These are phyloP conservation scores for Metopolophium dirhodum DNA, from an alignment of 1,140 invertebrate species.

Conservation along the genomic window DNA sequence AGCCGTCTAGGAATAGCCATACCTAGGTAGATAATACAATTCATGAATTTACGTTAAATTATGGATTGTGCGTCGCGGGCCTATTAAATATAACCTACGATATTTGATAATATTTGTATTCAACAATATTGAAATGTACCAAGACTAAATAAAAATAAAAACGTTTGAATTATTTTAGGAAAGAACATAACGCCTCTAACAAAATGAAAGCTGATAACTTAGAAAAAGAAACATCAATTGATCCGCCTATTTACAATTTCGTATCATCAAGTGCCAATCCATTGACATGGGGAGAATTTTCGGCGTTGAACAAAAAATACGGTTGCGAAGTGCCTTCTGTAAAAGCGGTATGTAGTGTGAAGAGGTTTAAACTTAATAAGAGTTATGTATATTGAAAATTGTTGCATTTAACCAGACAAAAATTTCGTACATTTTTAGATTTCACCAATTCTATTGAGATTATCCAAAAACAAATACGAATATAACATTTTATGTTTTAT, in stretches of 20 bases:
- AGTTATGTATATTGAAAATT: background rate
- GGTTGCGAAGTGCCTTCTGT: background rate
- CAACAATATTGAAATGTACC: background rate
- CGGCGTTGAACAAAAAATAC: conserved; percentile 54
- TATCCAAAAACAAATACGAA: conserved; percentile 49
- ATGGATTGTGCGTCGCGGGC: background rate
- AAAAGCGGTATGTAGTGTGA: background rate
- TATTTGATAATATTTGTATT: background rate
- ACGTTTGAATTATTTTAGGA: conserved; percentile 61
- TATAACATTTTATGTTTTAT: conserved; percentile 49
- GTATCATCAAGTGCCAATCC: conserved; percentile 73
- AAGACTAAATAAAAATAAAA: background rate
- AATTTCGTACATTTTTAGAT: background rate
- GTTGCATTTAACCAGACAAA: background rate
- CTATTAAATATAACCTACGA: background rate
- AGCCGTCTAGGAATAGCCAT: too few relatives aligned
- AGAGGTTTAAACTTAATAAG: background rate
- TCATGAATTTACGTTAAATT: background rate
- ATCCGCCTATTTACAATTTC: conserved; percentile 72
- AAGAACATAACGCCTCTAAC: background rate
- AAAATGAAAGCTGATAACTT: background rate
- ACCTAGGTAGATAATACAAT: background rate
- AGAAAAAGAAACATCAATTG: background rate
- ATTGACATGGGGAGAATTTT: conserved; percentile 72
- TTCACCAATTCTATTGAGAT: conserved; percentile 35